Evolutionary conservation across 1,140 invertebrate genomes (phyloP).

Genomic region (Listronotus bonariensis): DNA sequence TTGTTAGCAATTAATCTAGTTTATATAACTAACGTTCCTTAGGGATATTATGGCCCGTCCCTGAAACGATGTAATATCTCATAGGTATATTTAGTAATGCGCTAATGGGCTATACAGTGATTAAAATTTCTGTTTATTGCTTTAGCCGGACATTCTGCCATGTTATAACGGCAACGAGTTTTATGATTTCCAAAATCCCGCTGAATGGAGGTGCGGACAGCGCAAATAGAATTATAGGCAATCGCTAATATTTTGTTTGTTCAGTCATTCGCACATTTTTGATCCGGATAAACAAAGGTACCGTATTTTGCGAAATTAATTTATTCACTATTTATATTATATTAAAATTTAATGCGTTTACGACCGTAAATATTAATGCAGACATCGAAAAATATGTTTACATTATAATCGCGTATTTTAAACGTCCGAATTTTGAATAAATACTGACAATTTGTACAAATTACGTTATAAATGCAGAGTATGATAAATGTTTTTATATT

Average conservation of each 20-base stretch:
- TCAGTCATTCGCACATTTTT: constrained; percentile 53
- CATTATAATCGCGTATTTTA: constrained; percentile 32
- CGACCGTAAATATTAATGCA: constrained; percentile 40
- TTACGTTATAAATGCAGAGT: constrained; percentile 22
- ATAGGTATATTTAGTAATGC: constrained; percentile 53
- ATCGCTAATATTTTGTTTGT: constrained; percentile 54
- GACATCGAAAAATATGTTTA: constrained; percentile 39
- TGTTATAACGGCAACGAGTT: constrained; percentile 46
- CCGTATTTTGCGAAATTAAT: constrained; percentile 48
- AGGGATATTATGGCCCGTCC: not conserved
- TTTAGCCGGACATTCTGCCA: constrained; percentile 44
- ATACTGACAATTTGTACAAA: constrained; percentile 33
- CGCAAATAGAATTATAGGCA: constrained; percentile 54
- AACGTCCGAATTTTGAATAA: constrained; percentile 19
- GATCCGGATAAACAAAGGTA: constrained; percentile 52
- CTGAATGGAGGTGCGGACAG: constrained; percentile 50
- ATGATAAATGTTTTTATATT: constrained; percentile 26
- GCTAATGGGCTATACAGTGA: constrained; percentile 54
- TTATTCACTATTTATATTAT: constrained; percentile 40
- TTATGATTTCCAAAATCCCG: constrained; percentile 48
- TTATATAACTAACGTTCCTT: too few relatives aligned
- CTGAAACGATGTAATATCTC: constrained; percentile 39
- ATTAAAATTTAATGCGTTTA: constrained; percentile 38
- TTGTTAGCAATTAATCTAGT: too few relatives aligned
- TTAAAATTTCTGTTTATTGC: constrained; percentile 56